Conservation (phyloP, 2,888 invertebrate genomes). For the Drosophila prostipennis region DNA sequence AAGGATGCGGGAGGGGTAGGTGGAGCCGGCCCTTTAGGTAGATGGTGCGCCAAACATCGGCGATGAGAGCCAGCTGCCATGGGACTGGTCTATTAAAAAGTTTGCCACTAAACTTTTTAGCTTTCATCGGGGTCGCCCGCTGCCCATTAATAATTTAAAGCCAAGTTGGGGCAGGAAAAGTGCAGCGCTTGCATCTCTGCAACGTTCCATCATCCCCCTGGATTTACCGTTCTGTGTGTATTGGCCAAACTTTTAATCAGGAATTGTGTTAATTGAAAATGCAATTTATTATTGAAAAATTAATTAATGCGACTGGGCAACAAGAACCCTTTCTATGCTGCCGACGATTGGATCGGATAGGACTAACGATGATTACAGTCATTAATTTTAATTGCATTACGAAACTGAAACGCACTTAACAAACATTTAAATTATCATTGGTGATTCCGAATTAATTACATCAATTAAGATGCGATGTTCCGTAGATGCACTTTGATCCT, state of each 20-base stretch:
- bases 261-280: constrained; percentile 47
- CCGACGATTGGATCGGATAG: constrained; percentile 6
- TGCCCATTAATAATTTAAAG: constrained; percentile 55
- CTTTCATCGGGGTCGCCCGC: constrained; percentile 41
- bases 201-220: neutral
- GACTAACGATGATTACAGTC: constrained; percentile 4
- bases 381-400: constrained; percentile 44
- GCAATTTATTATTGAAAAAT: constrained; percentile 36
- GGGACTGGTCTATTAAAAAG: constrained; percentile 53
- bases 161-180: constrained; percentile 40
- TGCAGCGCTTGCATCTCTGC: constrained; percentile 25
- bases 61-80: constrained; percentile 25
- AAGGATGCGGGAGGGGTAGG: neutral
- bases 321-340: constrained; percentile 6
- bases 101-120: constrained; percentile 54
- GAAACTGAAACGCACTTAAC: constrained; percentile 31
- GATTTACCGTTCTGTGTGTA: constrained; percentile 4
- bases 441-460: constrained; percentile 40
- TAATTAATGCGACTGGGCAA: constrained; percentile 25
- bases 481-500: constrained; percentile 11
- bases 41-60: constrained; percentile 12
- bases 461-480: constrained; percentile 19
- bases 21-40: constrained; percentile 1
- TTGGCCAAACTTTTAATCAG: constrained; percentile 28
- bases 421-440: constrained; percentile 38